These are phyloP conservation scores for Coreoperca whiteheadi DNA, from an alignment of 2,113 vertebrate species.

Conservation along the genomic window DNA sequence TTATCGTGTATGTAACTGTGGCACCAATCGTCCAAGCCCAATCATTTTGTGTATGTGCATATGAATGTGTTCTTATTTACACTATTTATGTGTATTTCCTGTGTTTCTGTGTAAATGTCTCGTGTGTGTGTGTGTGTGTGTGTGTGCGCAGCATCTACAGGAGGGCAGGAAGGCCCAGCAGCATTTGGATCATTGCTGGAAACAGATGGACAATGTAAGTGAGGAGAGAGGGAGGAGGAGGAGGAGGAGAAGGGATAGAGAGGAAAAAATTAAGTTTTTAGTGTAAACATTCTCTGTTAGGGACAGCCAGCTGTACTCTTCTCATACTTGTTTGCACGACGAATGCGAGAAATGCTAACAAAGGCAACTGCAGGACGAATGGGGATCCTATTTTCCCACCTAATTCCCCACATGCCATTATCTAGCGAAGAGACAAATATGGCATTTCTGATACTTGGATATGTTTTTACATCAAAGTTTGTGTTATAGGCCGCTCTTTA, in stretches of 20 bases:
- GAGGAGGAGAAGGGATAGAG: conserved; percentile 2
- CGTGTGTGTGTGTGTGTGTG: conserved; percentile 35
- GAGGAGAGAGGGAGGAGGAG: conserved; percentile 11
- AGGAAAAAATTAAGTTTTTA: conserved; percentile 35
- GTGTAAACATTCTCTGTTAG: conserved; percentile 48
- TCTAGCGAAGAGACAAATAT: not conserved
- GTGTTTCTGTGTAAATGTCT: conserved; percentile 45
- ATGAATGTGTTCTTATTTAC: conserved; percentile 25
- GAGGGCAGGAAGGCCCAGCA: conserved; percentile 98
- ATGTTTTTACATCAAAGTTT: not conserved
- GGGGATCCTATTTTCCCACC: not conserved
- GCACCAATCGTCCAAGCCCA: conserved; percentile 3
- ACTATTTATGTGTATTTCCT: conserved; percentile 35
- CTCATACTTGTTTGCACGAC: conserved; percentile 21
- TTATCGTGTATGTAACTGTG: conserved; percentile 27
- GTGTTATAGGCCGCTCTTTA: not conserved
- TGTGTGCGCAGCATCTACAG: conserved; percentile 92
- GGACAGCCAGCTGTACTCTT: conserved; percentile 25
- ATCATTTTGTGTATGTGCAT: conserved; percentile 23
- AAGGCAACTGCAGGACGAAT: conserved; percentile 34
- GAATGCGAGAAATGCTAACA: conserved; percentile 53
- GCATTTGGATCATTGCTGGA: conserved; percentile 97
- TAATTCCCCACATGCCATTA: not conserved
- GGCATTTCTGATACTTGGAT: not conserved
- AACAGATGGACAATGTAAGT: conserved; percentile 99